Evolutionary conservation across 2,797 vertebrate genomes (phyloP), one percentile per base, ranked within the genome.

Genomic region (Semotilus atromaculatus): DNA sequence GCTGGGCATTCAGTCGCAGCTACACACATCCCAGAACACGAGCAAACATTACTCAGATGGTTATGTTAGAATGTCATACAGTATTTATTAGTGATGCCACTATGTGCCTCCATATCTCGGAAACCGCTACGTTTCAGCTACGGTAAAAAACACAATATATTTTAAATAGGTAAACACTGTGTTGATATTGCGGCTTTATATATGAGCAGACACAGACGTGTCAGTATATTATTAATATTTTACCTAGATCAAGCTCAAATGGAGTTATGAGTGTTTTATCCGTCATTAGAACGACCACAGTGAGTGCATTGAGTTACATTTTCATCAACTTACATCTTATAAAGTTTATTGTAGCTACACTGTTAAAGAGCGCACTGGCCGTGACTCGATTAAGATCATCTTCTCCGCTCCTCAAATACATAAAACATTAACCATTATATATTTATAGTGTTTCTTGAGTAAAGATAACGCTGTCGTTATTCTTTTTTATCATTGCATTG

Each of bases 1-100:
- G 97, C 88, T 96, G 95, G 67, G 95, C 96, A 88, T 95, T 96
- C 92, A 97, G 88, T 64, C 98, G 96, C 58, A 99, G 91, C 98
- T 99, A 87, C 43, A 93, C 73, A 83, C 45, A 83, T 31, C 45
- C 36, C 34, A 13, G 51, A 6, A 78, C n/a, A 73, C 62, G 1
- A 79, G 45, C 10, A 68, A 68, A 70, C 74, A 62, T 71, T 21
- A 58, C 36, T 14, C 62, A 67, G 11, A 45, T 31, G 36, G 34
- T 31, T 55, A 29, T 21, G 8, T 31, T 76, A 11, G 58, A 11
- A 34, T 31, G 16, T 55, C 23, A 53, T 34, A 36, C 9, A 48
- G 26, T 13, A 23, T n/a, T 40, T 68, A 55, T 31, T 43, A 43
- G 29, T 31, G 29, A 74, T 38, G 36, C 6, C 36, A 38, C 36